A percentile compares a stretch with the other conserved stretches of the same genome.
These are phyloP conservation scores for Dynastes tityus DNA, from an alignment of 2,888 invertebrate species.

Conservation along the genomic window DNA sequence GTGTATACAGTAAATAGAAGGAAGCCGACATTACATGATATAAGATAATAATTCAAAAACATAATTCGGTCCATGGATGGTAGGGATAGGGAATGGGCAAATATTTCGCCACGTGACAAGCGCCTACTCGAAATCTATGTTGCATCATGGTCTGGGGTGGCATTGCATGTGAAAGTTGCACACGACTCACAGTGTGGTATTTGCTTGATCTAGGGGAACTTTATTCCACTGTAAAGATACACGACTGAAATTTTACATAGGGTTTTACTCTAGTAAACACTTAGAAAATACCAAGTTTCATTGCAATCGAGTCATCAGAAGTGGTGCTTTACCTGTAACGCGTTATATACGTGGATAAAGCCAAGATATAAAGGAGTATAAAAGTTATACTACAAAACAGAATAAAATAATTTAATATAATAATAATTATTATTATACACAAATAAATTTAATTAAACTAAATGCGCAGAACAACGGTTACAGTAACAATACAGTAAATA, in stretches of 20 bases:
- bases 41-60: too few species aligned
- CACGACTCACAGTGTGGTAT: neutral
- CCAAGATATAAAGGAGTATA: neutral
- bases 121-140: too few species aligned
- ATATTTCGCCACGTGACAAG: too few species aligned
- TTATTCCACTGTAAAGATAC: neutral
- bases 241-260: neutral
- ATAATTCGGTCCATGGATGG: too few species aligned
- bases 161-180: too few species aligned
- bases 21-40: too few species aligned
- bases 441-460: neutral
- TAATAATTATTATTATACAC: neutral
- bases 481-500: neutral
- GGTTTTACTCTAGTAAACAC: neutral
- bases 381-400: neutral
- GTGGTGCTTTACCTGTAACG: neutral
- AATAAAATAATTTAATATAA: neutral
- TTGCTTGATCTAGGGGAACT: neutral
- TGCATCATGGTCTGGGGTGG: too few species aligned
- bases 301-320: neutral
- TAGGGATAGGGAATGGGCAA: too few species aligned
- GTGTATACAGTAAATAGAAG: too few species aligned
- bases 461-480: too few species aligned
- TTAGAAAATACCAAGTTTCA: neutral
- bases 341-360: neutral